Percentiles rank a stretch among this genome's conserved stretches.
Evolutionary conservation across 2,113 vertebrate species (phyloP).

Genomic region (Azemiops feae): DNA sequence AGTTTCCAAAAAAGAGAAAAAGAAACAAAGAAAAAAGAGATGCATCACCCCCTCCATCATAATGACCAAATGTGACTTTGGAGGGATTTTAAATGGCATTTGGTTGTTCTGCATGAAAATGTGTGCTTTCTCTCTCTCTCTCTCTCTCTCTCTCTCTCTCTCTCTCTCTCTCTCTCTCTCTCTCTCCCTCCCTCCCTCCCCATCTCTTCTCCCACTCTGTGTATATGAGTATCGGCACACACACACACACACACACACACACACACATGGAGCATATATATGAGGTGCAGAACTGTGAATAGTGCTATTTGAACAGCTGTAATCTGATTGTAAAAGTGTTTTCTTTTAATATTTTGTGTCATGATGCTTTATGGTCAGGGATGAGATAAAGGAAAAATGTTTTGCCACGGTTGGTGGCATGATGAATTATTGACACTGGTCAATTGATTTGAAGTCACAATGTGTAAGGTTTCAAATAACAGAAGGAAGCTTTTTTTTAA

Average conservation of each 20-base stretch:
- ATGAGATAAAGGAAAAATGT: constrained; percentile 80
- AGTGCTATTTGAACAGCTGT: constrained; percentile 84
- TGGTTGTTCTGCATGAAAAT: constrained; percentile 83
- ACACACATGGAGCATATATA: background rate
- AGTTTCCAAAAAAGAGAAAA: constrained; percentile 79
- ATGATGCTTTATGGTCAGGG: constrained; percentile 61
- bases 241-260: background rate
- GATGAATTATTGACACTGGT: constrained; percentile 80
- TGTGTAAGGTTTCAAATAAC: constrained; percentile 62
- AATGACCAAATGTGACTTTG: constrained; percentile 90
- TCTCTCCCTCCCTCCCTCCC: background rate
- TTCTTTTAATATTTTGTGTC: constrained; percentile 26
- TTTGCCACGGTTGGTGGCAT: constrained; percentile 85
- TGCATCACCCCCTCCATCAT: constrained; percentile 62
- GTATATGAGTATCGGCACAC: too few relatives aligned
- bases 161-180: background rate
- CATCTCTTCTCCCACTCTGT: constrained; percentile 23
- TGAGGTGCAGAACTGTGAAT: constrained; percentile 82
- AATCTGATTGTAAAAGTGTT: constrained; percentile 89
- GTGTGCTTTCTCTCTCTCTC: background rate
- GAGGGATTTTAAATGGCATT: constrained; percentile 86
- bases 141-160: background rate
- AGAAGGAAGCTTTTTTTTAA: constrained; percentile 36
- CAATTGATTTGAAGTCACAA: constrained; percentile 80
- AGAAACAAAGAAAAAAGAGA: constrained; percentile 2